Percentiles rank a stretch among this genome's conserved stretches.
Conservation (phyloP, 1,140 invertebrate species). For the Drosophila teissieri region DNA sequence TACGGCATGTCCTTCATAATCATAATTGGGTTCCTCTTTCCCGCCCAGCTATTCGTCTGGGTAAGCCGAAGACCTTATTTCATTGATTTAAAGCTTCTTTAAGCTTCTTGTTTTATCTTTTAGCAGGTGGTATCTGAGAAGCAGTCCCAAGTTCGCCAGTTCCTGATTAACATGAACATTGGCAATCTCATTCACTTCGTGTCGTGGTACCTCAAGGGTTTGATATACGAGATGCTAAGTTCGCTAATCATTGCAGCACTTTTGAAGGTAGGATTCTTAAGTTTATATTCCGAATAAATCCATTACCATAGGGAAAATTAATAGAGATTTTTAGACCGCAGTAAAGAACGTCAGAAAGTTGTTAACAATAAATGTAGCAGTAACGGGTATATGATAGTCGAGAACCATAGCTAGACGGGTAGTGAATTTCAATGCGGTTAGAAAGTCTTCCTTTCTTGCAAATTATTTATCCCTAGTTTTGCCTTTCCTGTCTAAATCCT, state of each 20-base stretch:
- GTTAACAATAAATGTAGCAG: no score
- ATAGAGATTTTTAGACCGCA: no score
- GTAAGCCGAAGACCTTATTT: conserved; percentile 5
- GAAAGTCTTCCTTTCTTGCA: no score
- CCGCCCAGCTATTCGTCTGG: conserved; percentile 51
- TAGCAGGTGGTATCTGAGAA: conserved; percentile 65
- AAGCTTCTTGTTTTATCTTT: background rate
- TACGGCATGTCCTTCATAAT: conserved; percentile 39
- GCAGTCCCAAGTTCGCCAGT: conserved; percentile 34
- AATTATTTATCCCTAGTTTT: no score
- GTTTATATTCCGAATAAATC: no score
- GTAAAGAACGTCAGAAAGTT: no score
- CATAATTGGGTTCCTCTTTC: conserved; percentile 61
- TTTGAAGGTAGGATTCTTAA: conserved; percentile 64
- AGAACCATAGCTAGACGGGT: no score
- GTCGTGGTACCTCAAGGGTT: conserved; percentile 47
- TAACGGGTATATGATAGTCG: no score
- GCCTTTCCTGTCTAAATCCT: no score
- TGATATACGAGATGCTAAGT: conserved; percentile 40
- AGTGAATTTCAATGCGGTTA: no score
- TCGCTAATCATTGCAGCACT: background rate
- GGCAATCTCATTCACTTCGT: conserved; percentile 52
- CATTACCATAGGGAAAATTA: no score
- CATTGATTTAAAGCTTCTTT: no score
- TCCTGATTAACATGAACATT: conserved; percentile 65